Evolutionary conservation across 2,797 vertebrate species (phyloP).

Genomic region (Chaunax sp.): DNA sequence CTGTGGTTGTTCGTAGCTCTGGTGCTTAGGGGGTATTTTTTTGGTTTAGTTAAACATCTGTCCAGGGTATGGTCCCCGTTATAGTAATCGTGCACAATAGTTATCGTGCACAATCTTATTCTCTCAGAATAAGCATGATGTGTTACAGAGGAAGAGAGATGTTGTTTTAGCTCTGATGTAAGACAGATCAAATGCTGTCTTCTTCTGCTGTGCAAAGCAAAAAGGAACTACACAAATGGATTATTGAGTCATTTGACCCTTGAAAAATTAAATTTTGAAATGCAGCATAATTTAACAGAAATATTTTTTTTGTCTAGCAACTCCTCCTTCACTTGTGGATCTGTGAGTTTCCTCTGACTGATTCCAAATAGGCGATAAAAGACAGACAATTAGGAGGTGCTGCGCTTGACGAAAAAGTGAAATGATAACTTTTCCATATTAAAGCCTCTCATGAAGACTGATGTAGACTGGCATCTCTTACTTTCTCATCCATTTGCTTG

Average conservation of each 20-base stretch:
- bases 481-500: constrained; percentile 7
- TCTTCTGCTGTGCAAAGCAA: background rate
- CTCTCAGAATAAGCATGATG: constrained; percentile 27
- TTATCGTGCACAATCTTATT: constrained; percentile 14
- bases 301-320: no score
- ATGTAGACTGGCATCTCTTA: background rate
- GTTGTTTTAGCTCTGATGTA: constrained; percentile 22
- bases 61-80: constrained; percentile 41
- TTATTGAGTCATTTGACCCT: no score
- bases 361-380: background rate
- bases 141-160: constrained; percentile 25
- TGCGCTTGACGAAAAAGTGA: background rate
- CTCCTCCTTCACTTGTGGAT: background rate
- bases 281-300: background rate
- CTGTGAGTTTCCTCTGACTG: background rate
- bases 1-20: constrained; percentile 39
- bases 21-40: constrained; percentile 36
- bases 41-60: constrained; percentile 39
- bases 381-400: background rate
- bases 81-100: constrained; percentile 31
- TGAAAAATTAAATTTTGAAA: no score
- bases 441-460: background rate
- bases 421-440: constrained; percentile 11
- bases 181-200: background rate
- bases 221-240: background rate